These are phyloP conservation scores for Amphipyra berbera DNA, from an alignment of 2,888 invertebrate species.

Conservation along the genomic window DNA sequence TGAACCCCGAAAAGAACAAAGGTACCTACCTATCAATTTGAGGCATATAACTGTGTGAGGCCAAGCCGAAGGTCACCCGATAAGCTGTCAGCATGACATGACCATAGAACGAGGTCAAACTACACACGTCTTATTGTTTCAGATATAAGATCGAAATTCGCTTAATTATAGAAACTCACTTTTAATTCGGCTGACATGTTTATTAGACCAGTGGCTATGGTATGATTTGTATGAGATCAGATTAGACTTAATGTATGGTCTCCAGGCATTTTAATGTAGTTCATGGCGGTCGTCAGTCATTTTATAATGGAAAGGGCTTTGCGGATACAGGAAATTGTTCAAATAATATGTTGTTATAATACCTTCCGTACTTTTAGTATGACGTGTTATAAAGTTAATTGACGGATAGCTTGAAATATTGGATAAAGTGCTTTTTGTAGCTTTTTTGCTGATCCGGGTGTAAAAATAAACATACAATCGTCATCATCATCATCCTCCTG, in stretches of 20 bases:
- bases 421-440: slow-evolving; percentile 10
- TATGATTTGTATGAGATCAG: slow-evolving; percentile 52
- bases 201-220: slow-evolving; percentile 45
- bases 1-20: slow-evolving; percentile 55
- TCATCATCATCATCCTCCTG: too few relatives aligned
- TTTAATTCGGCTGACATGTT: slow-evolving; percentile 52
- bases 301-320: slow-evolving; percentile 29
- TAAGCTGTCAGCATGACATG: slow-evolving; percentile 68
- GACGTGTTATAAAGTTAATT: slow-evolving; percentile 15
- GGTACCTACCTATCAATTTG: slow-evolving; percentile 34
- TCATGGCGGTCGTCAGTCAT: slow-evolving; percentile 34
- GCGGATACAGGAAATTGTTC: slow-evolving; percentile 49
- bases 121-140: slow-evolving; percentile 30
- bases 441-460: slow-evolving; percentile 3
- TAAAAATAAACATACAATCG: not conserved
- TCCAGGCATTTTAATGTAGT: slow-evolving; percentile 32
- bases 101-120: slow-evolving; percentile 63
- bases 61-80: slow-evolving; percentile 67
- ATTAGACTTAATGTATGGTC: slow-evolving; percentile 54
- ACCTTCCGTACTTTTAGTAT: slow-evolving; percentile 41
- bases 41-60: slow-evolving; percentile 59
- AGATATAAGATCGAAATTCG: slow-evolving; percentile 32
- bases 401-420: slow-evolving; percentile 4
- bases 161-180: not conserved
- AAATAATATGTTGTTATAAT: slow-evolving; percentile 27